Conservation (phyloP, 2,888 invertebrate species). For the Hermodice carunculata region DNA sequence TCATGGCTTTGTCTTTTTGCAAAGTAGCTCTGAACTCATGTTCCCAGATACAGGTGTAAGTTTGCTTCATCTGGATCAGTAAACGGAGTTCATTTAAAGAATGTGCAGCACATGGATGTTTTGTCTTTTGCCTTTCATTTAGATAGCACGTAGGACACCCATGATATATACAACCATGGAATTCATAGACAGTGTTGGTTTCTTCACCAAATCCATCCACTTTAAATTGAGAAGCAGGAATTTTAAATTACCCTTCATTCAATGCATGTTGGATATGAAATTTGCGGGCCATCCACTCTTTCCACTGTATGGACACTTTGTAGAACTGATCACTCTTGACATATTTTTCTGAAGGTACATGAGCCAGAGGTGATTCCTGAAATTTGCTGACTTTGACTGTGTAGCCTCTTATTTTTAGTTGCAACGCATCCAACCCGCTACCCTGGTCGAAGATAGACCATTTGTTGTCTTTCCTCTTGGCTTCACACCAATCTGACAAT, state of each 20-base stretch:
- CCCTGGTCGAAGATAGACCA: not conserved
- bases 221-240: not conserved
- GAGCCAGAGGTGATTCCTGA: slow-evolving; percentile 23
- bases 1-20: not conserved
- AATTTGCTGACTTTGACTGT: not conserved
- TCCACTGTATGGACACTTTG: slow-evolving; percentile 31
- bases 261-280: slow-evolving; percentile 23
- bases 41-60: not conserved
- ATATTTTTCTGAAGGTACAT: slow-evolving; percentile 32
- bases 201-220: not conserved
- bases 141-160: not conserved
- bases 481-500: not conserved
- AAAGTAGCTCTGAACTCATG: not conserved
- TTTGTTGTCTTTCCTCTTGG: not conserved
- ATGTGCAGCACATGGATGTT: not conserved
- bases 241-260: not conserved
- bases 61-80: not conserved
- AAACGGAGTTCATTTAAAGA: not conserved
- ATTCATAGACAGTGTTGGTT: not conserved
- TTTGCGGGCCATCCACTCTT: slow-evolving; percentile 26
- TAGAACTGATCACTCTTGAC: slow-evolving; percentile 8
- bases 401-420: not conserved
- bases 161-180: not conserved
- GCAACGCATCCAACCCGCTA: not conserved
- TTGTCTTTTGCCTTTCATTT: not conserved